Evolutionary conservation across 2,113 vertebrate species (phyloP).

Genomic region (Ceuthmochares aereus): DNA sequence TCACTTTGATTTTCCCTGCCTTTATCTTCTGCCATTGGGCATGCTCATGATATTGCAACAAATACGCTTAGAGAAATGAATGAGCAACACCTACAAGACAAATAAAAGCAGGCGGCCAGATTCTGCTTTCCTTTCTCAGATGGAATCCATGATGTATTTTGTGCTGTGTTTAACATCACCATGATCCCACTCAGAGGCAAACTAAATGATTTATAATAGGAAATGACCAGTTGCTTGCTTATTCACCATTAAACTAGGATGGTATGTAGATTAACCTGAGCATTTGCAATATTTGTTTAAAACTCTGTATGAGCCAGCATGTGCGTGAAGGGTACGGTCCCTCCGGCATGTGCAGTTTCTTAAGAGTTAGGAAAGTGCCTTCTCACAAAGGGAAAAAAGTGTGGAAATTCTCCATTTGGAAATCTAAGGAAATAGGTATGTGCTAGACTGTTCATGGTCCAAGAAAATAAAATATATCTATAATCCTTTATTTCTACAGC

Average conservation of each 20-base stretch:
- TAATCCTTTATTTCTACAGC: not conserved
- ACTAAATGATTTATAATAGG: not conserved
- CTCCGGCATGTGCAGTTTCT: not conserved
- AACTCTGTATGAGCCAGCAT: not conserved
- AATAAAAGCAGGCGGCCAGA: constrained; percentile 29
- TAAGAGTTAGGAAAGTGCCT: not conserved
- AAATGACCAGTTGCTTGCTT: not conserved
- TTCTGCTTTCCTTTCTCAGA: not conserved
- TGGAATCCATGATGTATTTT: not conserved
- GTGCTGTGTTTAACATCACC: not conserved
- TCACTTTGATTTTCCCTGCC: constrained; percentile 68
- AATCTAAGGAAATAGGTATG: not conserved
- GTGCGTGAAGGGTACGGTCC: not conserved
- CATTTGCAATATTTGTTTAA: not conserved
- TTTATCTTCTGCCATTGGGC: constrained; percentile 46
- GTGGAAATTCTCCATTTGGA: not conserved
- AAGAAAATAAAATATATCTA: not conserved
- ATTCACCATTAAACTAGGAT: not conserved
- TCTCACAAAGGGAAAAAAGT: not conserved
- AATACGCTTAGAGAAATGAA: constrained; percentile 39
- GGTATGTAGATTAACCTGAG: not conserved
- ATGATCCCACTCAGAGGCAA: not conserved
- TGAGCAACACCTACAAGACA: constrained; percentile 46
- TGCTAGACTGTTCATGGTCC: not conserved
- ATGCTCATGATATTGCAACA: constrained; percentile 14